Evolutionary conservation across 2,888 invertebrate genomes (phyloP).

Genomic region (Metopia argyrocephala): DNA sequence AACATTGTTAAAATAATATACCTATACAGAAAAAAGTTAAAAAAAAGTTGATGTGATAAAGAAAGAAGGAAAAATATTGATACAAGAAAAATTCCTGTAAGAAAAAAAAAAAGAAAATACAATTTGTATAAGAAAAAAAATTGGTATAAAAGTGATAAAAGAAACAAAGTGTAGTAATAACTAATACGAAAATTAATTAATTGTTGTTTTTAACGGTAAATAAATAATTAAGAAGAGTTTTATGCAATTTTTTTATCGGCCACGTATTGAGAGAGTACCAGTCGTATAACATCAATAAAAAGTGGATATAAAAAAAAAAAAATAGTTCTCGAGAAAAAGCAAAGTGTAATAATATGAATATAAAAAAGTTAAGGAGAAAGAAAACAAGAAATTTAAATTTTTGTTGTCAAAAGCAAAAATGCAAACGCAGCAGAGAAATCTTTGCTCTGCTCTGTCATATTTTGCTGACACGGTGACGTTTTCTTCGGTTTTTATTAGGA

Average conservation of each 20-base stretch:
- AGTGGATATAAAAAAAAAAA: constrained; percentile 33
- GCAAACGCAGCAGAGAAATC: constrained; percentile 2
- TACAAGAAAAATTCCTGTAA: constrained; percentile 45
- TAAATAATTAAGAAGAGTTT: constrained; percentile 7
- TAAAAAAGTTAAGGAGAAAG: constrained; percentile 13
- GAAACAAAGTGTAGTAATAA: constrained; percentile 27
- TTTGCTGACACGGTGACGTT: neutral
- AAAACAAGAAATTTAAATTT: constrained; percentile 41
- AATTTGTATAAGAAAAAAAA: constrained; percentile 13
- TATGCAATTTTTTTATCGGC: constrained; percentile 26
- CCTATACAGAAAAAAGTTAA: neutral
- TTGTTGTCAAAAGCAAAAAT: constrained; percentile 30
- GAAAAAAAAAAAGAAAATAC: constrained; percentile 49
- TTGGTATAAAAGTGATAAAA: constrained; percentile 42
- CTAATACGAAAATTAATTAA: neutral
- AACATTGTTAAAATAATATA: constrained; percentile 28
- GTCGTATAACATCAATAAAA: constrained; percentile 35
- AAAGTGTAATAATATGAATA: constrained; percentile 49
- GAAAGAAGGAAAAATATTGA: constrained; percentile 26
- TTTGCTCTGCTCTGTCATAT: neutral
- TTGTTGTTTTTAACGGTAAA: constrained; percentile 37
- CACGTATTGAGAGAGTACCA: constrained; percentile 57
- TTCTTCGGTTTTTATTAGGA: neutral
- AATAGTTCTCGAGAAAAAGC: constrained; percentile 49
- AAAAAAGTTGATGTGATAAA: neutral